Conservation (phyloP, 2,797 vertebrate species). For the Eutrigla gurnardus region DNA sequence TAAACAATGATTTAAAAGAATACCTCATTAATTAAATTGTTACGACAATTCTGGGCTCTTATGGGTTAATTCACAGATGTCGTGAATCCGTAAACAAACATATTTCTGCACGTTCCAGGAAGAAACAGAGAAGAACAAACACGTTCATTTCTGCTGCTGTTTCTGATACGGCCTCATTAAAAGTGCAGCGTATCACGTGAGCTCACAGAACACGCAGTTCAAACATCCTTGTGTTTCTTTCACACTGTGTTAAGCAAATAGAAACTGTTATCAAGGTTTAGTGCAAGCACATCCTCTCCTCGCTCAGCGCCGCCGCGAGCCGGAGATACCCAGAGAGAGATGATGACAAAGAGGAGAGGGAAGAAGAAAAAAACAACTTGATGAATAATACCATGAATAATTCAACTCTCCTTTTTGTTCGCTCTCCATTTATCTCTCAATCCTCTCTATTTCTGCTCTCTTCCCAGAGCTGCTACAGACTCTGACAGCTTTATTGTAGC, state of each 20-base stretch:
- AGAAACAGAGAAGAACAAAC: background rate
- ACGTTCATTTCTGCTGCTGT: background rate
- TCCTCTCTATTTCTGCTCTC: slow-evolving; percentile 58
- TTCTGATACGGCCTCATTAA: background rate
- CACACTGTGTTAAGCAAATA: slow-evolving; percentile 3
- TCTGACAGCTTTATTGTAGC: slow-evolving; percentile 71
- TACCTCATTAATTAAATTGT: too few species aligned
- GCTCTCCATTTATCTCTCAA: slow-evolving; percentile 72
- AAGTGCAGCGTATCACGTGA: background rate
- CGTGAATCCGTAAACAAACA: background rate
- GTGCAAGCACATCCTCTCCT: slow-evolving; percentile 46
- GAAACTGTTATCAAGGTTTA: slow-evolving; percentile 46
- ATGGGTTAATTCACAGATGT: too few species aligned
- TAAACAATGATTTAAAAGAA: too few species aligned
- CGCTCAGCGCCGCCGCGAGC: slow-evolving; percentile 9
- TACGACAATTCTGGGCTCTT: too few species aligned
- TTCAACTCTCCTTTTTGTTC: slow-evolving; percentile 72
- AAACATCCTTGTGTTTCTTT: background rate
- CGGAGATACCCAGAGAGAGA: slow-evolving; percentile 35
- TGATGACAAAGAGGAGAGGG: slow-evolving; percentile 48
- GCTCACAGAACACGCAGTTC: background rate
- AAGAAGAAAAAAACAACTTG: slow-evolving; percentile 31
- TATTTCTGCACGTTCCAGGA: background rate
- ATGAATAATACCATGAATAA: slow-evolving; percentile 62
- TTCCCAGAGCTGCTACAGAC: slow-evolving; percentile 47